phyloP scores from a whole-genome alignment of 2,797 vertebrate genomes.

The Crax fasciolata region DNA sequence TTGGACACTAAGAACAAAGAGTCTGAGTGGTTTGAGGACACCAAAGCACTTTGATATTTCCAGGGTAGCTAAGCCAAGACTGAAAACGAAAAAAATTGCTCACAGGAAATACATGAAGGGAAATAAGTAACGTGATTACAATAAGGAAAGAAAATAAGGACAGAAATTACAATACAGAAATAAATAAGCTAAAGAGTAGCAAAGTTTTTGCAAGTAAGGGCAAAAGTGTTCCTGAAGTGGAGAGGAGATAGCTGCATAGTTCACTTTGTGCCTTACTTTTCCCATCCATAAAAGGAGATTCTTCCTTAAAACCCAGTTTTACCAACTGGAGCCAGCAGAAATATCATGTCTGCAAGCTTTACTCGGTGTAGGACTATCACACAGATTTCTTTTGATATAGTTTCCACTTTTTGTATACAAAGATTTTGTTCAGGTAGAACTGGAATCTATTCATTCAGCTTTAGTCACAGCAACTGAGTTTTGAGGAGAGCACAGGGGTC shows the following conservation, averaged over 20 bases:
- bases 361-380: neutral
- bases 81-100: neutral
- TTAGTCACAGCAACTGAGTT: neutral
- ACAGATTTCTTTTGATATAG: neutral
- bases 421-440: neutral
- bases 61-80: neutral
- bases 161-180: neutral
- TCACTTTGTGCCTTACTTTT: neutral
- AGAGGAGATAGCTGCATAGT: neutral
- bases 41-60: neutral
- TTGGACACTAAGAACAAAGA: neutral
- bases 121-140: neutral
- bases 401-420: neutral
- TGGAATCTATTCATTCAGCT: neutral
- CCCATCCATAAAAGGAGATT: neutral
- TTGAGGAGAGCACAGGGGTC: neutral
- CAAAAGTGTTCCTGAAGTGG: neutral
- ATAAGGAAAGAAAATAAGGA: neutral
- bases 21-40: neutral
- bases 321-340: neutral
- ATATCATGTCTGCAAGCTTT: neutral
- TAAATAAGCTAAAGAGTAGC: neutral
- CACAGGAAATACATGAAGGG: neutral
- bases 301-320: neutral
- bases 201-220: neutral